Base-by-base conservation (phyloP, 2,888 invertebrate genomes). In the Smittia aterrima region DNA sequence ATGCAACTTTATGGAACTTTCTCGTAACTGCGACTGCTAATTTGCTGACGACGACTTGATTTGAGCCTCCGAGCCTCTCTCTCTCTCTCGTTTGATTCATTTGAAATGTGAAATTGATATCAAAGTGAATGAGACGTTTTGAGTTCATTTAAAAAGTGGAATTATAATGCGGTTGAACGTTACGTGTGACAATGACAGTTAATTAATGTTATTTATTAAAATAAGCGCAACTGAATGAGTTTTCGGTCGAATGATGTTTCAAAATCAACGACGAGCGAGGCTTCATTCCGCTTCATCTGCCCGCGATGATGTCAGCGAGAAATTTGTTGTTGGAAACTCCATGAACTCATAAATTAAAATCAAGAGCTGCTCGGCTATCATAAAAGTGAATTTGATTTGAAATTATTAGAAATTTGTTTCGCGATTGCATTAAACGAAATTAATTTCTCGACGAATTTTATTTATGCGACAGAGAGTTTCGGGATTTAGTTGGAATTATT, bases 161-260 rank as follows among this genome's bases (percentile, higher is more conserved):
- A 58, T 58, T 20, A 58, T 58, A 4, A 47, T 58, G 58, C 58
- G 20, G 58, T 58, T n/a, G 25, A 53, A 40, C 53, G 47, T 70
- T 70, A 70, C 53, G 70, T 70, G 54, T 70, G 70, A 70, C 70
- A 70, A 70, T 70, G 70, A 70, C 70, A 70, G 70, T 70, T 70
- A 70, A 70, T 70, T 70, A 70, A 70, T 53, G 41, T 54, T 54
- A 70, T 70, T 70, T 70, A 70, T 70, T 70, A 70, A 41, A 70
- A 70, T 24, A 47, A 25, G 40, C 40, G 41, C 68, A 9, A 11
- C 27, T 66, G 66, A 66, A 27, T 25, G 27, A 41, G 24, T 53
- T 24, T 27, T 24, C 53, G 40, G 22, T 25, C 24, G 24, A 68
- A 70, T 70, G 70, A 70, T 70, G 70, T 41, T 41, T 54, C 53